These are phyloP conservation scores for Diachasmimorpha longicaudata DNA, from an alignment of 1,140 invertebrate genomes.

Conservation along the genomic window DNA sequence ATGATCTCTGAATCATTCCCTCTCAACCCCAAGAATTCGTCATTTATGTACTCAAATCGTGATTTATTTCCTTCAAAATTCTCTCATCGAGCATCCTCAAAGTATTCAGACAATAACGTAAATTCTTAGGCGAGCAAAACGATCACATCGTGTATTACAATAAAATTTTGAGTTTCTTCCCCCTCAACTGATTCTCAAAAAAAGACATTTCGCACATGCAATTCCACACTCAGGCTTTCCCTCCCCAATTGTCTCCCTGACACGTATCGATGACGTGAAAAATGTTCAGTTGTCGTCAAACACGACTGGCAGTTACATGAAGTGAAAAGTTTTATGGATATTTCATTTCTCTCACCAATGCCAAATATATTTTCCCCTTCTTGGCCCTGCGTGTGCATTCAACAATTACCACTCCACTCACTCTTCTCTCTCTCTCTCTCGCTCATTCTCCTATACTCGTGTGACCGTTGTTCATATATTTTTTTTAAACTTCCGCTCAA, in stretches of 20 bases:
- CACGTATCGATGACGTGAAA: background rate
- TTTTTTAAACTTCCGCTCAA: background rate
- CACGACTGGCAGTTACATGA: conserved; percentile 12
- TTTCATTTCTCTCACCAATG: background rate
- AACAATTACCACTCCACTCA: conserved; percentile 31
- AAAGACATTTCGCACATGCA: background rate
- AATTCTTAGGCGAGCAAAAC: conserved; percentile 4
- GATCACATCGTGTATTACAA: conserved; percentile 2
- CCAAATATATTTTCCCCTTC: background rate
- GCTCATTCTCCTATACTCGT: background rate
- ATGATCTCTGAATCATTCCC: no score
- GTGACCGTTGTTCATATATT: background rate
- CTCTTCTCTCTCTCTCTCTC: background rate
- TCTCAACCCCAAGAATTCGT: background rate
- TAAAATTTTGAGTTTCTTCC: background rate
- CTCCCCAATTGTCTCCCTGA: background rate
- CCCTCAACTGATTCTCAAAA: background rate
- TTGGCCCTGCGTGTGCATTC: conserved; percentile 26
- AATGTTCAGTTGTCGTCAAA: conserved; percentile 9
- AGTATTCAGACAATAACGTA: background rate
- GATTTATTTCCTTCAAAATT: background rate
- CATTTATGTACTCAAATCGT: background rate
- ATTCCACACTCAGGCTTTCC: background rate
- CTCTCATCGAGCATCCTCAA: background rate
- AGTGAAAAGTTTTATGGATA: conserved; percentile 1